Percentiles rank a stretch among this genome's conserved stretches.
Evolutionary conservation across 2,113 vertebrate species (phyloP).

Genomic region (Odontesthes bonariensis): DNA sequence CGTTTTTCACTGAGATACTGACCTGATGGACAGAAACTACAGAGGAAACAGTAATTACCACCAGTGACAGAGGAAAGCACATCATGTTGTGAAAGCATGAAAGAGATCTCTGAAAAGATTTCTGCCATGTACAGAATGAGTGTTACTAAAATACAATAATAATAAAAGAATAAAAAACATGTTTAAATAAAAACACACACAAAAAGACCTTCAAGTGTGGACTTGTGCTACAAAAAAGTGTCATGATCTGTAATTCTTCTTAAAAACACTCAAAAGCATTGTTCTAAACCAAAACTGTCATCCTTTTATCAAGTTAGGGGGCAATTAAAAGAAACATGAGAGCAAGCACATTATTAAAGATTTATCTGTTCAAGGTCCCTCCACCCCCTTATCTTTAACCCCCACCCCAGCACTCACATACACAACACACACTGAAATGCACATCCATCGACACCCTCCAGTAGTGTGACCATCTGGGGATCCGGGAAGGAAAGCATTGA

Average conservation of each 20-base stretch:
- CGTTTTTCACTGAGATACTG: conserved; percentile 19
- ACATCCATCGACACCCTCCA: conserved; percentile 22
- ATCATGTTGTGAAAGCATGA: no score
- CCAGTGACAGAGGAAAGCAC: no score
- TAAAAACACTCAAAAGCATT: conserved; percentile 5
- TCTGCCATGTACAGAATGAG: background rate
- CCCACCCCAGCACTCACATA: conserved; percentile 11
- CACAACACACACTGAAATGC: background rate
- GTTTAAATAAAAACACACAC: background rate
- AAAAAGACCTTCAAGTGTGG: background rate
- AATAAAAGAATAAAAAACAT: no score
- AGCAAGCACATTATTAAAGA: conserved; percentile 76
- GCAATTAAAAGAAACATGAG: conserved; percentile 77
- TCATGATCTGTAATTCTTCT: background rate
- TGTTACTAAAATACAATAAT: no score
- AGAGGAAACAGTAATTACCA: no score
- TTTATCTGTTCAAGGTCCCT: conserved; percentile 64
- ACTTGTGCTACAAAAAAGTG: background rate
- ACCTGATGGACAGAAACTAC: no score
- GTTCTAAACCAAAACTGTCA: conserved; percentile 35
- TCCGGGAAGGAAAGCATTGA: conserved; percentile 59
- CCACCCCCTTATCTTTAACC: conserved; percentile 16
- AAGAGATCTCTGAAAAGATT: background rate
- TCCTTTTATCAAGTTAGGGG: conserved; percentile 61
- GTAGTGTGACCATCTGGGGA: conserved; percentile 48